Percentiles rank a stretch among this genome's conserved stretches.
Evolutionary conservation across 1,140 invertebrate species (phyloP).

Genomic region (Drosophila chauvacae): DNA sequence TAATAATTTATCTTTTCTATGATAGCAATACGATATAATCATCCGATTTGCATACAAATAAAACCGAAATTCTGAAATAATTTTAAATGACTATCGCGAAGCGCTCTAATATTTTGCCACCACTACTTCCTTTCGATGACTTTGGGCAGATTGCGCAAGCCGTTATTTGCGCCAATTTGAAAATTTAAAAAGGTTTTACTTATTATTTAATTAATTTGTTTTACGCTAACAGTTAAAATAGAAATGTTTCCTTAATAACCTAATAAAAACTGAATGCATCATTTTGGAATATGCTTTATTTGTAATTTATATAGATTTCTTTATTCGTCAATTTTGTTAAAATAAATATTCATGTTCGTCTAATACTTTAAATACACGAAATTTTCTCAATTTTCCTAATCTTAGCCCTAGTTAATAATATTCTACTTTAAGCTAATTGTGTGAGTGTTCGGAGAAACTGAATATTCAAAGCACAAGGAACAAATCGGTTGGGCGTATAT

Average conservation of each 20-base stretch:
- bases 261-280: not conserved
- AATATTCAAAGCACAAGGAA: slow-evolving; percentile 63
- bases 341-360: slow-evolving; percentile 58
- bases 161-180: no score
- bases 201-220: not conserved
- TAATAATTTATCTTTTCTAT: no score
- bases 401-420: slow-evolving; percentile 32
- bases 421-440: slow-evolving; percentile 30
- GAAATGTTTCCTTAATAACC: no score
- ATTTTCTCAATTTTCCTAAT: slow-evolving; percentile 30
- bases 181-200: no score
- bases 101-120: no score
- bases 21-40: no score
- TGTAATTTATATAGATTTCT: slow-evolving; percentile 17
- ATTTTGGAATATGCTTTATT: slow-evolving; percentile 3
- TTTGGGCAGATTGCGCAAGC: no score
- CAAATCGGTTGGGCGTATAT: slow-evolving; percentile 41
- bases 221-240: not conserved
- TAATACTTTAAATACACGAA: slow-evolving; percentile 61
- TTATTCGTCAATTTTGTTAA: slow-evolving; percentile 46
- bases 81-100: no score
- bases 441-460: slow-evolving; percentile 39
- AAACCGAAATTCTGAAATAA: no score
- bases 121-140: no score
- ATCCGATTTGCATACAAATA: no score